Evolutionary conservation across 2,888 invertebrate species (phyloP), one percentile per base, ranked within the genome.

Genomic region (Diarsia rubi): DNA sequence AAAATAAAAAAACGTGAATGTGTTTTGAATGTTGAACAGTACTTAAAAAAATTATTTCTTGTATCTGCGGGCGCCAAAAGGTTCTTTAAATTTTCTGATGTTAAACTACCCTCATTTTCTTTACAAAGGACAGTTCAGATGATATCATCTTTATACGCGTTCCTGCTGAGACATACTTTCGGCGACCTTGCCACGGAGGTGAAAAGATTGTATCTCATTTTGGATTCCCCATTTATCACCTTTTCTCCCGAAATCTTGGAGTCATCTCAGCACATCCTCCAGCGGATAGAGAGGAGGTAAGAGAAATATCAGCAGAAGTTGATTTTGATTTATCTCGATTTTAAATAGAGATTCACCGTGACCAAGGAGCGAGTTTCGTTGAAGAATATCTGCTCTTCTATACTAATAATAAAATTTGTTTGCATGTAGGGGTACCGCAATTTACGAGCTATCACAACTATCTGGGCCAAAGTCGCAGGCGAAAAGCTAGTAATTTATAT

Each of bases 211-310:
- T 65, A 0, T 76, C 85, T 16, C 81, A 77, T 47, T 6, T 93
- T 2, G 87, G 89, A 12, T 75, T 69, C 19, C 75, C 72, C 0
- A 79, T 94, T 16, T 78, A 76, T 0, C 57, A 88, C 0, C 78
- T 94, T 66, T 94, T 90, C 78, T 71, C 82, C 65, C 86, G 93
- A 9, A 93, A 93, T 78, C 87, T 94, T 11, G 93, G 91, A 14
- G 70, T 87, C 11, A 72, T 85, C 3, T 6, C 75, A n/a, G 78
- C 64, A 1, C 84, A 69, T 1, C 78, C 88, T 3, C 21, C 63
- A 2, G 86, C 77, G 6, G 92, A 93, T 9, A 87, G 88, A 52
- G 91, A 91, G 75, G 91, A 93, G 91, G 93, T 94, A 85, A 68
- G 83, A 69, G 44, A 69, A 64, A 49, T 78, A 62, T 63, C 16